phyloP scores from a whole-genome alignment of 1,140 invertebrate genomes.

The Drosophila athabasca region DNA sequence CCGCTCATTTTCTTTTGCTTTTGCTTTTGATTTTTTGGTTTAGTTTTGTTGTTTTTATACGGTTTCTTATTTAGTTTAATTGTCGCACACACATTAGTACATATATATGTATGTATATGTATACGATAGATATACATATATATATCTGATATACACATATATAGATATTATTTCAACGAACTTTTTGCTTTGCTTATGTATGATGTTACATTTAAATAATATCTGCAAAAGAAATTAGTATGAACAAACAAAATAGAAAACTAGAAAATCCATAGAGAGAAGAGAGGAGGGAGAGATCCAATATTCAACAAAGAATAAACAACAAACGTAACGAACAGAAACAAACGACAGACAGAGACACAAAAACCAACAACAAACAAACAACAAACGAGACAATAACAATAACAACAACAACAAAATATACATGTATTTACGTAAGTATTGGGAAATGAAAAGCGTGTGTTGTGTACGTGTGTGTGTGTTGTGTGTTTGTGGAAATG shows the following conservation, averaged over 20 bases:
- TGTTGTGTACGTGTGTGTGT: slow-evolving; percentile 1
- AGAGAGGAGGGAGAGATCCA: slow-evolving; percentile 14
- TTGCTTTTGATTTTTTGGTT: not conserved
- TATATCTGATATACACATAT: slow-evolving; percentile 19
- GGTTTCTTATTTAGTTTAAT: slow-evolving; percentile 3
- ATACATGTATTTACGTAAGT: no score
- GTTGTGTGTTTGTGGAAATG: not conserved
- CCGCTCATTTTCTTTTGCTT: not conserved
- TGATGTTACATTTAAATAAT: slow-evolving; percentile 79
- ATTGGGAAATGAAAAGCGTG: slow-evolving; percentile 40
- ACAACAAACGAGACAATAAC: no score
- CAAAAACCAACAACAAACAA: slow-evolving; percentile 5
- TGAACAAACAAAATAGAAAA: slow-evolving; percentile 63
- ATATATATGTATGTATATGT: slow-evolving; percentile 23
- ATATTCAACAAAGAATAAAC: slow-evolving; percentile 32
- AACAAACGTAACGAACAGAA: slow-evolving; percentile 34
- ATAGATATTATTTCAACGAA: slow-evolving; percentile 49
- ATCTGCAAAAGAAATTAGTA: slow-evolving; percentile 82
- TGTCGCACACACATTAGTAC: not conserved
- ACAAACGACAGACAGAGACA: slow-evolving; percentile 10
- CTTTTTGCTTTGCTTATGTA: slow-evolving; percentile 42
- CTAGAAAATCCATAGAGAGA: slow-evolving; percentile 26
- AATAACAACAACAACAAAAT: no score
- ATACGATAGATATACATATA: slow-evolving; percentile 7
- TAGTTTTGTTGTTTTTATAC: not conserved